Percentiles rank a stretch among this genome's conserved stretches.
Conservation (phyloP, 2,888 invertebrate genomes). For the Lacanobia wlatinum region DNA sequence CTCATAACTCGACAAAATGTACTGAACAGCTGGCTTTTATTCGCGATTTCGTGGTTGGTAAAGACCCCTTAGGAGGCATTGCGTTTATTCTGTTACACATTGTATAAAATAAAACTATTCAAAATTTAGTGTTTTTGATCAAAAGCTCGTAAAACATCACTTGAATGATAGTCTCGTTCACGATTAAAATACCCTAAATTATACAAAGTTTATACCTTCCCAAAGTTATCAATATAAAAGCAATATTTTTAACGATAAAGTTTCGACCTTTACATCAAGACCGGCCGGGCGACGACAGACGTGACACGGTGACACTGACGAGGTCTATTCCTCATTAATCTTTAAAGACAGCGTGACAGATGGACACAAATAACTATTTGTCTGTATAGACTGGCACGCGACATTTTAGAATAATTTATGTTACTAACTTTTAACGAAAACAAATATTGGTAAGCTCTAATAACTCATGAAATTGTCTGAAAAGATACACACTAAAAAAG, state of each 20-base stretch:
- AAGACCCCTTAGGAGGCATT: too few species aligned
- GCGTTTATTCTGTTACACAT: too few species aligned
- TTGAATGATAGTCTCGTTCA: too few species aligned
- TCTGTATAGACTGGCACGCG: slow-evolving; percentile 10
- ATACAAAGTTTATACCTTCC: not conserved
- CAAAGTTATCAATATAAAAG: not conserved
- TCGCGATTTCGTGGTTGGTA: too few species aligned
- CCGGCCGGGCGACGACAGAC: slow-evolving; percentile 7
- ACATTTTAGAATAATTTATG: slow-evolving; percentile 3
- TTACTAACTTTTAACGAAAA: not conserved
- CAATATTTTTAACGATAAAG: slow-evolving; percentile 6
- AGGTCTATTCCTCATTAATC: slow-evolving; percentile 40
- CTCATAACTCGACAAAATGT: too few species aligned
- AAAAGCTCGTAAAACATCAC: not conserved
- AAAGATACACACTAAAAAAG: too few species aligned
- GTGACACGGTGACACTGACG: slow-evolving; percentile 21
- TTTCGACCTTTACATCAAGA: slow-evolving; percentile 22
- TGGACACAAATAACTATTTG: slow-evolving; percentile 28
- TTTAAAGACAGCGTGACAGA: slow-evolving; percentile 32
- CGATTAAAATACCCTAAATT: too few species aligned
- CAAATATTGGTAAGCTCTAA: too few species aligned
- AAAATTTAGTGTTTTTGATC: too few species aligned
- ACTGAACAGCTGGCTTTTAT: too few species aligned
- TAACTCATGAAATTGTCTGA: too few species aligned
- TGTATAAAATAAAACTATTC: too few species aligned